Evolutionary conservation across 2,113 vertebrate species (phyloP).

Genomic region (Macroglossus sobrinus): DNA sequence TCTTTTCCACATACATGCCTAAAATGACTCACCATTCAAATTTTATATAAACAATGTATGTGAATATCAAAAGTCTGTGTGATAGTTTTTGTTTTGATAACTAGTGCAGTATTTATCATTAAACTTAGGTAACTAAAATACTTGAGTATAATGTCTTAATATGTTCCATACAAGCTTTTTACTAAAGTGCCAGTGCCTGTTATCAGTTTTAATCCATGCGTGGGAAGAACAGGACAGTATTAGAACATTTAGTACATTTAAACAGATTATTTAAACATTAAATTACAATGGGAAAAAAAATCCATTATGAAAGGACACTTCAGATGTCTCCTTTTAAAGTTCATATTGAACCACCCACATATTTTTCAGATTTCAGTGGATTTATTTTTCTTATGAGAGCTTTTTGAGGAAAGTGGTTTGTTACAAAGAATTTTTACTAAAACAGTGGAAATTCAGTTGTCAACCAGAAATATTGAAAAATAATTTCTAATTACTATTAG

Average conservation of each 20-base stretch:
- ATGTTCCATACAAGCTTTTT: slow-evolving; percentile 31
- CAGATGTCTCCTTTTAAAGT: slow-evolving; percentile 47
- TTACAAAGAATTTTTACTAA: slow-evolving; percentile 48
- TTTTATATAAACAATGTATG: background rate
- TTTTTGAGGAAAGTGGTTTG: slow-evolving; percentile 50
- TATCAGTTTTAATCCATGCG: slow-evolving; percentile 56
- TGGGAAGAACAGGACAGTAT: slow-evolving; percentile 41
- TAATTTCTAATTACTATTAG: background rate
- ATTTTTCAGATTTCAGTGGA: slow-evolving; percentile 53
- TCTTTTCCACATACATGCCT: background rate
- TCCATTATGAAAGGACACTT: slow-evolving; percentile 37
- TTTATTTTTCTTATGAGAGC: slow-evolving; percentile 41
- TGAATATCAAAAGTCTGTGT: background rate
- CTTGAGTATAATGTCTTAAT: background rate
- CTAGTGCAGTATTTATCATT: slow-evolving; percentile 18
- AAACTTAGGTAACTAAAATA: background rate
- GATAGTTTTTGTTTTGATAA: background rate
- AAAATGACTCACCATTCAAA: background rate
- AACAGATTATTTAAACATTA: slow-evolving; percentile 37
- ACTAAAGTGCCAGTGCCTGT: background rate
- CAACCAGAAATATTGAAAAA: slow-evolving; percentile 9
- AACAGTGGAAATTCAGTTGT: background rate
- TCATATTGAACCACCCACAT: slow-evolving; percentile 49
- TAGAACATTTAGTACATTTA: slow-evolving; percentile 36
- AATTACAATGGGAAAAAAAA: slow-evolving; percentile 60